Conservation (phyloP, 2,797 vertebrate species). For the Microctenopoma steveboyesi region DNA sequence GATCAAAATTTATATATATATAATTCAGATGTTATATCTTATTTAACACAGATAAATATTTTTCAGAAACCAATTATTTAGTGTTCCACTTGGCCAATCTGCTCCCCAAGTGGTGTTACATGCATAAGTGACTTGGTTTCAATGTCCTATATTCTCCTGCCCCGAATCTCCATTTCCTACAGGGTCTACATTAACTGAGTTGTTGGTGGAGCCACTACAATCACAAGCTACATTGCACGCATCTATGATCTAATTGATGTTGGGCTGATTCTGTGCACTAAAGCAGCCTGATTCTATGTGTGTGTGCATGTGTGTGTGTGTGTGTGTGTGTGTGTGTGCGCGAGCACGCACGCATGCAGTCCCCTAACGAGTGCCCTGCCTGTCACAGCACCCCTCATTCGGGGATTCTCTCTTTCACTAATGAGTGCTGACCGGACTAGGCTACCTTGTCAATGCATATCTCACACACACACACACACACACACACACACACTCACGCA, state of each 20-base stretch:
- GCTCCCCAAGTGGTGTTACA: slow-evolving; percentile 20
- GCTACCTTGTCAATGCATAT: slow-evolving; percentile 70
- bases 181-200: slow-evolving; percentile 54
- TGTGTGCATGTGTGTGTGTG: slow-evolving; percentile 24
- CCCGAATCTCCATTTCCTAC: slow-evolving; percentile 58
- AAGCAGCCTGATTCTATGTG: slow-evolving; percentile 47
- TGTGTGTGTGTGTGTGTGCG: slow-evolving; percentile 18
- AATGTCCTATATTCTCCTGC: slow-evolving; percentile 53
- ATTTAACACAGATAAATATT: slow-evolving; percentile 24
- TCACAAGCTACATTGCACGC: slow-evolving; percentile 55
- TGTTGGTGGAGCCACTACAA: slow-evolving; percentile 49
- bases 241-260: slow-evolving; percentile 75
- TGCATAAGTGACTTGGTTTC: slow-evolving; percentile 31
- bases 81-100: slow-evolving; percentile 22
- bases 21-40: slow-evolving; percentile 5
- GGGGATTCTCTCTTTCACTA: slow-evolving; percentile 75
- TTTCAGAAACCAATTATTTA: slow-evolving; percentile 21
- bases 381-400: slow-evolving; percentile 73
- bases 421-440: slow-evolving; percentile 77
- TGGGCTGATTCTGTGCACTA: slow-evolving; percentile 58
- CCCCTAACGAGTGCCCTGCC: slow-evolving; percentile 70
- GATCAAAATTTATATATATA: neutral
- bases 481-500: slow-evolving; percentile 32
- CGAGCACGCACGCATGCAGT: slow-evolving; percentile 31
- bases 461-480: slow-evolving; percentile 18